Evolutionary conservation across 2,888 invertebrate genomes (phyloP).

Genomic region (Hydriomena furcata): DNA sequence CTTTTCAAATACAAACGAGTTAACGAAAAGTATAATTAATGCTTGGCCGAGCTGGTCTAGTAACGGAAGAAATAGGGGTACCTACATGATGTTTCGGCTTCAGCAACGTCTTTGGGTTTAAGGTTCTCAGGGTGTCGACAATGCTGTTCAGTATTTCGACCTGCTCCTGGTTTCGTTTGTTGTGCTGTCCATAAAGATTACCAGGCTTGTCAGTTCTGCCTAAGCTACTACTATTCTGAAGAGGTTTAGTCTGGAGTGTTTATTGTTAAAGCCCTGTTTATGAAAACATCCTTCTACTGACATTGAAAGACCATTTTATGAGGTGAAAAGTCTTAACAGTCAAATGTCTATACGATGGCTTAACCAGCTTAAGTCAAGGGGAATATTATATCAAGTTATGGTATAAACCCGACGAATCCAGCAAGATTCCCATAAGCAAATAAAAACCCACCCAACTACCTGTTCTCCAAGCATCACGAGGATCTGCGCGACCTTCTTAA

Average conservation of each 20-base stretch:
- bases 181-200: constrained; percentile 24
- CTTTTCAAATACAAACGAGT: no score
- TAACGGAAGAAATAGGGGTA: neutral
- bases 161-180: constrained; percentile 13
- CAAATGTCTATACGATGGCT: no score
- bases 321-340: no score
- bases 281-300: no score
- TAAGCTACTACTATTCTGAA: neutral
- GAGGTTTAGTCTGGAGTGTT: no score
- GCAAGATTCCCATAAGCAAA: neutral
- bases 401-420: neutral
- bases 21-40: no score
- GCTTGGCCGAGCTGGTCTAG: no score
- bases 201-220: constrained; percentile 4
- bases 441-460: constrained; percentile 46
- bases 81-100: constrained; percentile 16
- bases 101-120: neutral
- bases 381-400: no score
- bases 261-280: no score
- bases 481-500: constrained; percentile 71
- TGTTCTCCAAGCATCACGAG: constrained; percentile 70
- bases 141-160: constrained; percentile 15
- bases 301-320: no score
- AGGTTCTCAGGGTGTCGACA: constrained; percentile 17
- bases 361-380: no score